phyloP scores from a whole-genome alignment of 1,140 invertebrate species.

The Zeugodacus cucurbitae region DNA sequence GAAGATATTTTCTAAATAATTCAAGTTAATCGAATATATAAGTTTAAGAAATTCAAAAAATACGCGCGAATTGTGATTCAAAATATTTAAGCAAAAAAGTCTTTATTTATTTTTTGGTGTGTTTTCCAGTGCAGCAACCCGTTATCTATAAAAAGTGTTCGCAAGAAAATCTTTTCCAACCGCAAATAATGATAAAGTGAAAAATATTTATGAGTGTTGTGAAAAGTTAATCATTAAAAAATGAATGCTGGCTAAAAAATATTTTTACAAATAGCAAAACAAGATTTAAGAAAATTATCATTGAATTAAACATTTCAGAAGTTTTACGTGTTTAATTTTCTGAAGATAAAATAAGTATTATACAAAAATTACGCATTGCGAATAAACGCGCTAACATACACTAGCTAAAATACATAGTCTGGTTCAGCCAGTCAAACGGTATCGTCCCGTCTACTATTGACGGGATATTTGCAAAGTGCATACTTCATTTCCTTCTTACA shows the following conservation, averaged over 20 bases:
- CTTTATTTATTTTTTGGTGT: not conserved
- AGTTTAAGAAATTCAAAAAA: not conserved
- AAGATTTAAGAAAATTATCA: not conserved
- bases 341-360: not conserved
- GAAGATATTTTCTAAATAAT: not conserved
- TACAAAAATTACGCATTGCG: not conserved
- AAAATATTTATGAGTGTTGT: not conserved
- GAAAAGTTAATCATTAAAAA: not conserved
- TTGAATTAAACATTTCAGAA: not conserved
- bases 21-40: not conserved
- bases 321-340: not conserved
- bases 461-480: constrained; percentile 41
- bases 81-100: not conserved
- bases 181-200: not conserved
- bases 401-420: not conserved
- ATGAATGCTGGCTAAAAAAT: not conserved
- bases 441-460: not conserved
- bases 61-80: not conserved
- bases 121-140: not conserved
- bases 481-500: constrained; percentile 51
- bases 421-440: not conserved
- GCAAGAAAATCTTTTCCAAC: not conserved
- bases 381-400: not conserved
- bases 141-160: not conserved
- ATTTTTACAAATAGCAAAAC: not conserved